Evolutionary conservation across 2,888 invertebrate genomes (phyloP), one percentile per base, ranked within the genome.

Genomic region (Acanthosoma haemorrhoidale): DNA sequence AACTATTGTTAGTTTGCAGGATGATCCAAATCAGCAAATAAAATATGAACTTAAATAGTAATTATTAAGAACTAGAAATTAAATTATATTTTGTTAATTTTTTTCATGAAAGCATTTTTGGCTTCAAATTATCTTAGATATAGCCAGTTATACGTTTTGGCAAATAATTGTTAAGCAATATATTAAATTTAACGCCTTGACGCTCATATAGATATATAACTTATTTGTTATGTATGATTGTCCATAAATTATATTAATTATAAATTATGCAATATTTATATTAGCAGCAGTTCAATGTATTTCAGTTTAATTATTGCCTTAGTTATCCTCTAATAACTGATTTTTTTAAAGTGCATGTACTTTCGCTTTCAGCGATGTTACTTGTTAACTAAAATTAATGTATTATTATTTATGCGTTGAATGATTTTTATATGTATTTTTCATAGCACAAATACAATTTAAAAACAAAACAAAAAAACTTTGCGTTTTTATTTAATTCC

Each of bases 1-100:
- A 38, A 39, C 36, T 64, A 64, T 64, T 64, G 64, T 64, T 64
- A 64, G 41, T 38, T 64, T 21, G n/a, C 51, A 51, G 51, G 29
- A 25, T 51, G 29, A 25, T 51, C 51, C 51, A 51, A 25, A 51
- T 51, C 51, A 25, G n/a, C n/a, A n/a, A n/a, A n/a, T n/a, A n/a
- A n/a, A n/a, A n/a, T n/a, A n/a, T n/a, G n/a, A n/a, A n/a, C n/a
- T n/a, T n/a, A n/a, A n/a, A n/a, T n/a, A n/a, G n/a, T n/a, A n/a
- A n/a, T n/a, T n/a, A n/a, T n/a, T n/a, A n/a, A n/a, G n/a, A n/a
- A n/a, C n/a, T n/a, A n/a, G n/a, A n/a, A n/a, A n/a, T n/a, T n/a
- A n/a, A n/a, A n/a, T n/a, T n/a, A n/a, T n/a, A n/a, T n/a, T n/a
- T n/a, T n/a, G n/a, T n/a, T n/a, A n/a, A n/a, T n/a, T n/a, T n/a